These are phyloP conservation scores for Trichomycterus rosablanca DNA, from an alignment of 2,113 vertebrate species.

Conservation along the genomic window DNA sequence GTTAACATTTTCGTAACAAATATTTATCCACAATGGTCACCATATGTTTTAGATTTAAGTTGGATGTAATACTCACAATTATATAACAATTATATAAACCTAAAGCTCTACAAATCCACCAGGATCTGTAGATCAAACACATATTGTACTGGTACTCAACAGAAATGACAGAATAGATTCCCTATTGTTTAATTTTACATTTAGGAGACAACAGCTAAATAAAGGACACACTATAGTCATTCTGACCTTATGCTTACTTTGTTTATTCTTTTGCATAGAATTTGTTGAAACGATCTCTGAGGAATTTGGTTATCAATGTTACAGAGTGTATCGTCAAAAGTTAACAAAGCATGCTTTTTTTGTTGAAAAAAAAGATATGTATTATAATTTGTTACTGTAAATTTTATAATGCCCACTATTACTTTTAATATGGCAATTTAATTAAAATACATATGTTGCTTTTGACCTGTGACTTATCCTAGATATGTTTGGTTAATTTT, in stretches of 20 bases:
- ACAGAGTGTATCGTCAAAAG: no score
- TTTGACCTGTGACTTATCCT: no score
- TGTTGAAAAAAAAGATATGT: no score
- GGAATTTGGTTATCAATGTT: no score
- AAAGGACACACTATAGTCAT: constrained; percentile 60
- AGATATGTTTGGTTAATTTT: no score
- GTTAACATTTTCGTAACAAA: constrained; percentile 11
- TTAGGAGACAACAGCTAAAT: constrained; percentile 67
- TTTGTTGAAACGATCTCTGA: no score
- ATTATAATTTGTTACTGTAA: neutral
- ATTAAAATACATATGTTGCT: no score
- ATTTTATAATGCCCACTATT: neutral
- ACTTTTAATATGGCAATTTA: no score
- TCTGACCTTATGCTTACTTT: constrained; percentile 46
- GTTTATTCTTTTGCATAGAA: no score
- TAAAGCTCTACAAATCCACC: no score
- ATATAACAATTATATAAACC: constrained; percentile 50
- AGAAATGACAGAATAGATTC: constrained; percentile 55
- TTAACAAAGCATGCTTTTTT: no score
- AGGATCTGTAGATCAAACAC: no score
- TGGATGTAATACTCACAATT: constrained; percentile 22
- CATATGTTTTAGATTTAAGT: neutral
- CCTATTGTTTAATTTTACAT: constrained; percentile 49
- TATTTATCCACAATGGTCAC: constrained; percentile 5
- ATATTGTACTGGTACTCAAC: constrained; percentile 54